Evolutionary conservation across 2,113 vertebrate genomes (phyloP).

Genomic region (Brienomyrus longianalis): DNA sequence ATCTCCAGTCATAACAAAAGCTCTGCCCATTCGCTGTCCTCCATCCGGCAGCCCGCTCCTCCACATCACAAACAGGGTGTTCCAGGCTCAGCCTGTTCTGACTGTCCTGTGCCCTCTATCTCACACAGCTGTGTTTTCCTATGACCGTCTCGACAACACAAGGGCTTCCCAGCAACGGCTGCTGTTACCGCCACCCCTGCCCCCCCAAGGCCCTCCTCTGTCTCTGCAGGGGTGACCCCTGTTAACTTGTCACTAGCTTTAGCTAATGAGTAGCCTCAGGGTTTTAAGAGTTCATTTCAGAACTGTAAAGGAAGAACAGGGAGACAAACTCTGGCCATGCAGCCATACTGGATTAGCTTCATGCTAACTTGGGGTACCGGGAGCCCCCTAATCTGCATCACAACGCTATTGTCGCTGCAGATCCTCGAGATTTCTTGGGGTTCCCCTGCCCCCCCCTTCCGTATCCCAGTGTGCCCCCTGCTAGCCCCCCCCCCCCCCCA

Average conservation of each 20-base stretch:
- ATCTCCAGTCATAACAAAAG: constrained; percentile 10
- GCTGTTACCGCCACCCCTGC: neutral
- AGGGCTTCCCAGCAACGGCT: neutral
- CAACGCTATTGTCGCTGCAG: neutral
- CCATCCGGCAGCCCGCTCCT: neutral
- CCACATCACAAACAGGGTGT: neutral
- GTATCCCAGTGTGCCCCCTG: neutral
- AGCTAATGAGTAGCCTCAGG: neutral
- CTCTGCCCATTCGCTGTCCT: neutral
- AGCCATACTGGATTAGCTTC: neutral
- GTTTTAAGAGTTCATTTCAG: neutral
- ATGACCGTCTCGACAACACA: neutral
- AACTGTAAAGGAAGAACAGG: neutral
- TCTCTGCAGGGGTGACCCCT: neutral
- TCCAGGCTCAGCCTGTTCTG: neutral
- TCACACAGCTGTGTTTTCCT: neutral
- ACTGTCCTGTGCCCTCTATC: neutral
- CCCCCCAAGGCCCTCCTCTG: neutral
- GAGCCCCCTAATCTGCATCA: neutral
- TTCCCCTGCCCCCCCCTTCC: neutral
- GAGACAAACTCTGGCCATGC: neutral
- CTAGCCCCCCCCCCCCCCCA: neutral
- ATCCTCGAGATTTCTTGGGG: neutral
- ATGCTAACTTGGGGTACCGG: neutral
- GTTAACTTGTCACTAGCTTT: neutral